A percentile compares a stretch with the other conserved stretches of the same genome.
Conservation (phyloP, 2,113 vertebrate species). For the Chloroceryle aenea region DNA sequence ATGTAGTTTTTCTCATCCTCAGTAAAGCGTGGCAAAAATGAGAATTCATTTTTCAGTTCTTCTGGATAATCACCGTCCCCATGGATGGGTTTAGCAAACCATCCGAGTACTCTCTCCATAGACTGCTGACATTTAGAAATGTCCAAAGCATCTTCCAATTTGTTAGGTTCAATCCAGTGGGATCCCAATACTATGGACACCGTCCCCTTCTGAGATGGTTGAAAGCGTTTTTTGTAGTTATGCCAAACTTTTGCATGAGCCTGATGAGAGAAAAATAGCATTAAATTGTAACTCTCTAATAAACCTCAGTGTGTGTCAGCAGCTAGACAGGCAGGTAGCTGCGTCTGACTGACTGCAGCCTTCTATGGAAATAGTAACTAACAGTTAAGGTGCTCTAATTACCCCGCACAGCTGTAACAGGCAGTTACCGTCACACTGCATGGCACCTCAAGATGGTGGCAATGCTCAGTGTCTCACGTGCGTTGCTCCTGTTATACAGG, state of each 20-base stretch:
- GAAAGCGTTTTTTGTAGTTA: conserved; percentile 84
- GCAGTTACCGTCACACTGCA: neutral
- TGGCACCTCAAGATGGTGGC: neutral
- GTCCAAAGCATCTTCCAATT: conserved; percentile 66
- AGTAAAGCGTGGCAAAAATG: conserved; percentile 81
- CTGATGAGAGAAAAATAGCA: conserved; percentile 73
- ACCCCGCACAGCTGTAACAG: neutral
- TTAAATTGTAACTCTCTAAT: neutral
- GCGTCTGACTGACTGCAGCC: neutral
- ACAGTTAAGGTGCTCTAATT: neutral
- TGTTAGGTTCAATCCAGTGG: conserved; percentile 92
- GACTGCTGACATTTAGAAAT: conserved; percentile 86
- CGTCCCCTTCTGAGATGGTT: conserved; percentile 83
- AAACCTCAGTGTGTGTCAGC: accelerated
- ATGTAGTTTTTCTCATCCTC: conserved; percentile 83
- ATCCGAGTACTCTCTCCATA: conserved; percentile 88
- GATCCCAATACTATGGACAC: conserved; percentile 93
- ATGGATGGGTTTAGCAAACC: conserved; percentile 93
- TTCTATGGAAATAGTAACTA: neutral
- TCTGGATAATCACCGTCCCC: conserved; percentile 89
- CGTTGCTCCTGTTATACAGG: neutral
- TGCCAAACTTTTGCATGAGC: conserved; percentile 94
- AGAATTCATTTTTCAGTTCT: conserved; percentile 77
- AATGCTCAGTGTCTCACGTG: neutral
- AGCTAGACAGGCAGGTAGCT: neutral